Percentiles rank a stretch among this genome's conserved stretches.
Conservation (phyloP, 2,797 vertebrate species). For the Typhlichthys subterraneus region DNA sequence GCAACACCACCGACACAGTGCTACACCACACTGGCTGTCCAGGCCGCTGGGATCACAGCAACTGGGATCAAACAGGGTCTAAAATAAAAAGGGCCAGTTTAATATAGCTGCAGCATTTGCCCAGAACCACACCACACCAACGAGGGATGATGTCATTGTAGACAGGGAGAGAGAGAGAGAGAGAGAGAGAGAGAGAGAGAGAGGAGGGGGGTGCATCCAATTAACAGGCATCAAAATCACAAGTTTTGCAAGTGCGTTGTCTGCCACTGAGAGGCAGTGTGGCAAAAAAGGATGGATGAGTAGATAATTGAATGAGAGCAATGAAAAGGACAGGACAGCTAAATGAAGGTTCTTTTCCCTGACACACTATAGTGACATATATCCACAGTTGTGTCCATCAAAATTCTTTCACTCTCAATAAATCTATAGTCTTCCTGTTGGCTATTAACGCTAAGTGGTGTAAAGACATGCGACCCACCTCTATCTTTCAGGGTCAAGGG, state of each 20-base stretch:
- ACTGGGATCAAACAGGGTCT: slow-evolving; percentile 57
- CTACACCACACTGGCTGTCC: neutral
- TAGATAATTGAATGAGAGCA: neutral
- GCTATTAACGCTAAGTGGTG: slow-evolving; percentile 56
- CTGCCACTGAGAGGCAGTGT: neutral
- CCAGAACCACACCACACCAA: slow-evolving; percentile 63
- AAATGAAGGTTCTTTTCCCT: neutral
- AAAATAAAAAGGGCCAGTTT: slow-evolving; percentile 67
- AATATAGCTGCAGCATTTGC: slow-evolving; percentile 62
- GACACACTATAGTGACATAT: neutral
- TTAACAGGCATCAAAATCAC: no score
- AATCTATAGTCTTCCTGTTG: slow-evolving; percentile 25
- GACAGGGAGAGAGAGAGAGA: slow-evolving; percentile 15
- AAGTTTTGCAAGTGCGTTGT: no score
- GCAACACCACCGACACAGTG: slow-evolving; percentile 29
- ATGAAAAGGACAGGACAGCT: neutral
- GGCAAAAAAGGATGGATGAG: neutral
- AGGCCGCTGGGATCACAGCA: slow-evolving; percentile 40
- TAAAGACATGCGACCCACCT: slow-evolving; percentile 34
- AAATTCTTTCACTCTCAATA: neutral
- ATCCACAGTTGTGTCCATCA: slow-evolving; percentile 37
- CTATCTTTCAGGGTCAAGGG: slow-evolving; percentile 58
- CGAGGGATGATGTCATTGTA: slow-evolving; percentile 66
- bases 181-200: slow-evolving; percentile 8
- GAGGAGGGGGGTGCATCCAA: neutral